These are phyloP conservation scores for Gracilinanus agilis DNA, from an alignment of 2,113 vertebrate species.

Conservation along the genomic window DNA sequence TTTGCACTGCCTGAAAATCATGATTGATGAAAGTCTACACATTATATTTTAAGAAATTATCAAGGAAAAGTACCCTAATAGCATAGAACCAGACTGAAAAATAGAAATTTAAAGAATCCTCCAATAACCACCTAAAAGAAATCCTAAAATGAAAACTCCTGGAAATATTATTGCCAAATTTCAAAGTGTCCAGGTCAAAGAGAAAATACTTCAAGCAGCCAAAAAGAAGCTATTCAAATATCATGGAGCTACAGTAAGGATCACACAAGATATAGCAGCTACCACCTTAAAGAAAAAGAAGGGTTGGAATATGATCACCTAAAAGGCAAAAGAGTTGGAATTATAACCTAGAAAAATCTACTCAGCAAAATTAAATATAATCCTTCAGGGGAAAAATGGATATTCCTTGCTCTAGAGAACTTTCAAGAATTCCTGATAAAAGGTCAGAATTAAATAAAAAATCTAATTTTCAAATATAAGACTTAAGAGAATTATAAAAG, in stretches of 20 bases:
- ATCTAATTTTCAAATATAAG: not conserved
- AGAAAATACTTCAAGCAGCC: not conserved
- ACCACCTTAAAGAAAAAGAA: not conserved
- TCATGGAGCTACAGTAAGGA: not conserved
- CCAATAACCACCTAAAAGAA: not conserved
- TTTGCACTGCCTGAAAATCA: not conserved
- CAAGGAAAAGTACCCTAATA: not conserved
- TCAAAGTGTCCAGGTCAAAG: not conserved
- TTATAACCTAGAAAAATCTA: not conserved
- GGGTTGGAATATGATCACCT: not conserved
- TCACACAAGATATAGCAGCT: not conserved
- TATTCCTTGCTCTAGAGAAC: not conserved
- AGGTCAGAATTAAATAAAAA: not conserved
- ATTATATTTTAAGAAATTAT: not conserved
- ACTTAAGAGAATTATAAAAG: not conserved
- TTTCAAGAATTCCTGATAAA: not conserved
- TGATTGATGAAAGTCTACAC: not conserved
- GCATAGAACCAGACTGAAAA: not conserved
- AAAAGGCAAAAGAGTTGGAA: not conserved
- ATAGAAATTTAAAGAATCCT: not conserved
- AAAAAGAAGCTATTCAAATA: not conserved
- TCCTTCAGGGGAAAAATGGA: not conserved
- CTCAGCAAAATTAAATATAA: not conserved
- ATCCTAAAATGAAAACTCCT: not conserved
- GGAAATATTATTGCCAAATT: not conserved